Percentiles rank a stretch among this genome's conserved stretches.
phyloP scores from a whole-genome alignment of 1,140 invertebrate genomes.

The Antheraea mylitta region DNA sequence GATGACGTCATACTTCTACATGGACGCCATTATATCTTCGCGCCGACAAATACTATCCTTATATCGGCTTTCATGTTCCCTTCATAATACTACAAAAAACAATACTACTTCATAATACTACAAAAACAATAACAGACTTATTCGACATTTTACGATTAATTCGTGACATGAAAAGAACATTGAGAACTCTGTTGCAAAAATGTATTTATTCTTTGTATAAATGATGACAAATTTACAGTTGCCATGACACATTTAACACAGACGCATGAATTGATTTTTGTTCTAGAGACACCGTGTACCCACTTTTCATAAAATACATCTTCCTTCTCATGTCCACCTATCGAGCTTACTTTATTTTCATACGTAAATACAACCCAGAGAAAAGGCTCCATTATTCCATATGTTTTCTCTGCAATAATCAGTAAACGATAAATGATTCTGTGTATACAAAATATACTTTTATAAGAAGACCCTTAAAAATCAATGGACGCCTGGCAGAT shows the following conservation, averaged over 20 bases:
- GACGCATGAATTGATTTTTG: neutral
- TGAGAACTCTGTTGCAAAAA: conserved; percentile 47
- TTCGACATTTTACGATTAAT: neutral
- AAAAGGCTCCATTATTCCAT: neutral
- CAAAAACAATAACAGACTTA: too few species aligned
- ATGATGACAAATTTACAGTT: neutral
- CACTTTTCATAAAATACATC: neutral
- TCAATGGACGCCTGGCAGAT: too few species aligned
- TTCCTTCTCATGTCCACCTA: neutral
- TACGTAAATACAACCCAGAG: neutral
- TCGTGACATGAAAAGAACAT: conserved; percentile 25
- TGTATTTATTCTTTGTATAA: conserved; percentile 30
- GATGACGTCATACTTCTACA: too few species aligned
- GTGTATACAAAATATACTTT: too few species aligned
- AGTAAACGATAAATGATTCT: too few species aligned
- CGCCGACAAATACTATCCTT: too few species aligned
- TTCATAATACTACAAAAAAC: too few species aligned
- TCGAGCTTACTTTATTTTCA: neutral
- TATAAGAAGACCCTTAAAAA: too few species aligned
- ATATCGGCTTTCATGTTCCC: too few species aligned
- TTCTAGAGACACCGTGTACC: neutral
- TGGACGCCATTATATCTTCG: too few species aligned
- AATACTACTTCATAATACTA: too few species aligned
- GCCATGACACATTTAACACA: neutral
- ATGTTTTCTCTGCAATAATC: neutral